Evolutionary conservation across 2,113 vertebrate species (phyloP).

Genomic region (Mungos mungo): DNA sequence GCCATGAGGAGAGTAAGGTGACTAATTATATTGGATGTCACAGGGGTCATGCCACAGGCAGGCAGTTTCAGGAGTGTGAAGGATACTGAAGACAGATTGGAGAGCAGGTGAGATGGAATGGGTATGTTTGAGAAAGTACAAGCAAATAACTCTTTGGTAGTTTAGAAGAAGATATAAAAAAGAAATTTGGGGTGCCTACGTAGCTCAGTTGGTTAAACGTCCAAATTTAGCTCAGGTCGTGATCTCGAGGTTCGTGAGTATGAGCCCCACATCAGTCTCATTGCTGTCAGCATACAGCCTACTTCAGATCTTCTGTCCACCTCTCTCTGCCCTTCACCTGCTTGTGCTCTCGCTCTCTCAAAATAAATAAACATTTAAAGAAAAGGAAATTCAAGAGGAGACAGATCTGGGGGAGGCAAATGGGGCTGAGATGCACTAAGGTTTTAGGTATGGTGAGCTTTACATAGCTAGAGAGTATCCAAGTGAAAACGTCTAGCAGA

Average conservation of each 20-base stretch:
- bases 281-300: too few species aligned
- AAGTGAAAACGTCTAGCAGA: background rate
- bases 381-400: constrained; percentile 22
- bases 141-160: background rate
- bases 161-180: background rate
- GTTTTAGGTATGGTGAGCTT: background rate
- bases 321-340: too few species aligned
- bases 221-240: too few species aligned
- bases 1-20: background rate
- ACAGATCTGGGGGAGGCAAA: background rate
- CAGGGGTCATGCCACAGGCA: background rate
- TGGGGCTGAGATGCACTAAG: background rate
- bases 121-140: background rate
- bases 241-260: too few species aligned
- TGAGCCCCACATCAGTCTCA: too few species aligned
- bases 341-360: too few species aligned
- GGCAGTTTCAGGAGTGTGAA: background rate
- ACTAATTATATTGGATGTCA: background rate
- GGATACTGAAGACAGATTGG: background rate
- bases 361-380: background rate
- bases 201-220: background rate
- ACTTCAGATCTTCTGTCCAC: too few species aligned
- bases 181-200: background rate
- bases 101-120: background rate
- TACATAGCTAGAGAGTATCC: background rate